Evolutionary conservation across 2,888 invertebrate species (phyloP).

Genomic region (Drosophila flavopinicola): DNA sequence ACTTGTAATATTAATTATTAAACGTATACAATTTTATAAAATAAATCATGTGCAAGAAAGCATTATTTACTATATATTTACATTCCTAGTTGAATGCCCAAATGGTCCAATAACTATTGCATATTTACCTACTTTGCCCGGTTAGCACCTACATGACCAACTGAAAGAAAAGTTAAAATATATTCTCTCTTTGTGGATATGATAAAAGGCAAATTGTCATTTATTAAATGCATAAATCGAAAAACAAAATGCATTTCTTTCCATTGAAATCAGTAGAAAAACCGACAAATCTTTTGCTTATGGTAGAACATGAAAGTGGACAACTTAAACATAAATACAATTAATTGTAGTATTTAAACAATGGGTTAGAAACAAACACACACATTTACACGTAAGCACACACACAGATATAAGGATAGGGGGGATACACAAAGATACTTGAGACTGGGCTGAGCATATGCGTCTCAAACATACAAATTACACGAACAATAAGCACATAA

Average conservation of each 20-base stretch:
- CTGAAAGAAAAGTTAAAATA: neutral
- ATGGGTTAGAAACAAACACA: slow-evolving; percentile 24
- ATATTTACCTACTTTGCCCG: neutral
- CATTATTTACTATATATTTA: slow-evolving; percentile 22
- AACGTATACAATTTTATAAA: slow-evolving; percentile 83
- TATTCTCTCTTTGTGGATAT: slow-evolving; percentile 4
- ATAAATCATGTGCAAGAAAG: slow-evolving; percentile 73
- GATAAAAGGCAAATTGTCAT: slow-evolving; percentile 31
- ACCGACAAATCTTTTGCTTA: slow-evolving; percentile 35
- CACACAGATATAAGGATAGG: slow-evolving; percentile 16
- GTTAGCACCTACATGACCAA: too few species aligned
- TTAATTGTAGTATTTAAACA: slow-evolving; percentile 53
- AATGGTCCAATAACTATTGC: neutral
- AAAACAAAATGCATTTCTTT: slow-evolving; percentile 43
- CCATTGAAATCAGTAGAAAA: slow-evolving; percentile 29
- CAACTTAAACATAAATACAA: slow-evolving; percentile 63
- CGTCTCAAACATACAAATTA: slow-evolving; percentile 14
- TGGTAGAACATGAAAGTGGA: slow-evolving; percentile 34
- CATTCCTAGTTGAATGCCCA: neutral
- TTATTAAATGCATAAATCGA: slow-evolving; percentile 53
- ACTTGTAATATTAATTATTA: slow-evolving; percentile 81
- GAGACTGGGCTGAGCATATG: slow-evolving; percentile 19
- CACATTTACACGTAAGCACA: slow-evolving; percentile 20
- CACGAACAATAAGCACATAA: slow-evolving; percentile 10
- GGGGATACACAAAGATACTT: slow-evolving; percentile 13